Conservation (phyloP, 2,888 invertebrate genomes). For the Platycnemis pennipes region DNA sequence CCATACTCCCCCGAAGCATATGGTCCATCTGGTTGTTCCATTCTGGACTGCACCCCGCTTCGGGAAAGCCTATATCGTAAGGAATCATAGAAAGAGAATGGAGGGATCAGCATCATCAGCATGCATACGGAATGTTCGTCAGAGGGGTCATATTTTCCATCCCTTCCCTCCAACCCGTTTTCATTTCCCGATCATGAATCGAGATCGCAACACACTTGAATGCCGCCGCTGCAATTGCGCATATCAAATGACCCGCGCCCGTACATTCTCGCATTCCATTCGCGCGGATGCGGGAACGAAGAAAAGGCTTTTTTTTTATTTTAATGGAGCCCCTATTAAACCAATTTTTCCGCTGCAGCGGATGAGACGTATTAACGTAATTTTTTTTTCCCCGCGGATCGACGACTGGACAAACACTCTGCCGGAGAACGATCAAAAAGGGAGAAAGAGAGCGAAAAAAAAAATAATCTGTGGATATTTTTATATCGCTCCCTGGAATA, state of each 20-base stretch:
- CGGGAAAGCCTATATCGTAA: not conserved
- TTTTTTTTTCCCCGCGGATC: not conserved
- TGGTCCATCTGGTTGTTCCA: not conserved
- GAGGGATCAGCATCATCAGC: not conserved
- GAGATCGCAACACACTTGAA: not conserved
- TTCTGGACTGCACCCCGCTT: not conserved
- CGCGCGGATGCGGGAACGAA: not conserved
- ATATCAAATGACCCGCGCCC: conserved; percentile 1
- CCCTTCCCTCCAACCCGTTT: not conserved
- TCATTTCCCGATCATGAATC: not conserved
- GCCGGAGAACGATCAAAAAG: not conserved
- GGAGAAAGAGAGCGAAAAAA: not conserved
- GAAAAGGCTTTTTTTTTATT: not conserved
- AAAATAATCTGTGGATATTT: not conserved
- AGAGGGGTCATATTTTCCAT: not conserved
- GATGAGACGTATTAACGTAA: not conserved
- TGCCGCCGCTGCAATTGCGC: not conserved
- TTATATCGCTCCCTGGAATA: not conserved
- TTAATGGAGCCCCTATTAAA: not conserved
- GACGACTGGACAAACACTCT: not conserved
- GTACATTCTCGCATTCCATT: not conserved
- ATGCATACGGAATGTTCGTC: not conserved
- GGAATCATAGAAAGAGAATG: not conserved
- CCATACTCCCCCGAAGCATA: not conserved
- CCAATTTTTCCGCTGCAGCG: conserved; percentile 21